Evolutionary conservation across 2,113 vertebrate species (phyloP).

Genomic region (Rhinopomastus cyanomelas): DNA sequence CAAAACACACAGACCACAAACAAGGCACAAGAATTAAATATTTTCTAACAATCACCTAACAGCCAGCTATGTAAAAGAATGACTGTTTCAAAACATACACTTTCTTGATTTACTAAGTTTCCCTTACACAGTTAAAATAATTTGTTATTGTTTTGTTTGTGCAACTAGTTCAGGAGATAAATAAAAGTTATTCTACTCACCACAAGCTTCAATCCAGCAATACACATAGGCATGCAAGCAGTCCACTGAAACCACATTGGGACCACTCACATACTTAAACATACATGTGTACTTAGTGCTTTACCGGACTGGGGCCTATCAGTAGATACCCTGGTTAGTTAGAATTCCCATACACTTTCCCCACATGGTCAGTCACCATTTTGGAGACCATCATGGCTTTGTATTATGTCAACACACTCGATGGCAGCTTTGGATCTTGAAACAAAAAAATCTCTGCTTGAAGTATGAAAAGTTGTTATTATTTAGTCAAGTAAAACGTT

Average conservation of each 20-base stretch:
- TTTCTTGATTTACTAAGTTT: not conserved
- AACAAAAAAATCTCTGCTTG: constrained; percentile 17
- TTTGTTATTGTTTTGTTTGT: not conserved
- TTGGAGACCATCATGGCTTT: constrained; percentile 42
- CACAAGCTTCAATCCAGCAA: constrained; percentile 64
- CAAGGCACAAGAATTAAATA: not conserved
- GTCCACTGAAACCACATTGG: constrained; percentile 49
- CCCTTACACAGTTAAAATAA: not conserved
- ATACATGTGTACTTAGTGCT: constrained; percentile 37
- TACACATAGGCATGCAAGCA: constrained; percentile 57
- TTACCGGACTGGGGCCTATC: constrained; percentile 48
- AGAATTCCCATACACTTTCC: constrained; percentile 40
- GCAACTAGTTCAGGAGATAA: constrained; percentile 44
- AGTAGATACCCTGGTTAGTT: constrained; percentile 45
- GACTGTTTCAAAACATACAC: not conserved
- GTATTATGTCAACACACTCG: constrained; percentile 35
- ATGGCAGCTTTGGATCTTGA: constrained; percentile 46
- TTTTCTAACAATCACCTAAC: not conserved
- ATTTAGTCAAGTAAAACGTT: not conserved
- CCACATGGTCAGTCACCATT: constrained; percentile 21
- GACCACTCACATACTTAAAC: constrained; percentile 52
- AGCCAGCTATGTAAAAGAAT: not conserved
- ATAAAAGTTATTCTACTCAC: constrained; percentile 61
- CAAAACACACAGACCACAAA: not conserved
- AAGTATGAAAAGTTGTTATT: constrained; percentile 12